Evolutionary conservation across 1,140 invertebrate species (phyloP), one percentile per base, ranked within the genome.

Genomic region (Drosophila neocordata): DNA sequence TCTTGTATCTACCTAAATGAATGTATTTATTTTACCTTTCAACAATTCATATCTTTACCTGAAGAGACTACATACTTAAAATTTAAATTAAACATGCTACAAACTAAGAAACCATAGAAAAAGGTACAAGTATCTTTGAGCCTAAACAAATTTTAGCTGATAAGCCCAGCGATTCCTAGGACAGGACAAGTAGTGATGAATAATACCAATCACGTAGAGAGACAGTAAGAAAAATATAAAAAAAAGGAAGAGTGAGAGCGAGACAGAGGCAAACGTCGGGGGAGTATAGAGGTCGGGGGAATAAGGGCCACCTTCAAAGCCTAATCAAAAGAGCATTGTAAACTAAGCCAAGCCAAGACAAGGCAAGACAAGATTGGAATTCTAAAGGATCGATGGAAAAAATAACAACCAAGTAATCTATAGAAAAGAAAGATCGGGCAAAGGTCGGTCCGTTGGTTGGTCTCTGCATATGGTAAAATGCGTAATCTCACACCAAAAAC

Each of bases 151-250:
- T 83, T 72, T 75, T 51, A 52, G 15, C 70, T 73, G 84, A 85
- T 78, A 82, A 89, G 75, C 66, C 59, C 15, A 71, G 63, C 64
- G 76, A 87, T 73, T 69, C 73, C 41, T 18, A 51, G 44, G 58
- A 24, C 76, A 89, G 84, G 75, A 82, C 73, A 83, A 90, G 73
- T 81, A 90, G 73, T 81, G 82, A 90, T 90, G 88, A 90, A 90
- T 90, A 90, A 90, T 90, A 90, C 87, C 87, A 90, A 90, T 90
- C 87, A 90, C 87, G 87, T 90, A 79, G 60, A 37, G n/a, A 22
- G 55, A 58, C 41, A 65, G 13, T 48, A 34, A 52, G 34, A 22
- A 53, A 55, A 7, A n/a, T n/a, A n/a, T n/a, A n/a, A 18, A 27
- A 12, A 22, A 4, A 22, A 22, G 2, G 37, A 5, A 58, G 37